Conservation (phyloP, 2,888 invertebrate species). For the Lepetodrilus schrolli region DNA sequence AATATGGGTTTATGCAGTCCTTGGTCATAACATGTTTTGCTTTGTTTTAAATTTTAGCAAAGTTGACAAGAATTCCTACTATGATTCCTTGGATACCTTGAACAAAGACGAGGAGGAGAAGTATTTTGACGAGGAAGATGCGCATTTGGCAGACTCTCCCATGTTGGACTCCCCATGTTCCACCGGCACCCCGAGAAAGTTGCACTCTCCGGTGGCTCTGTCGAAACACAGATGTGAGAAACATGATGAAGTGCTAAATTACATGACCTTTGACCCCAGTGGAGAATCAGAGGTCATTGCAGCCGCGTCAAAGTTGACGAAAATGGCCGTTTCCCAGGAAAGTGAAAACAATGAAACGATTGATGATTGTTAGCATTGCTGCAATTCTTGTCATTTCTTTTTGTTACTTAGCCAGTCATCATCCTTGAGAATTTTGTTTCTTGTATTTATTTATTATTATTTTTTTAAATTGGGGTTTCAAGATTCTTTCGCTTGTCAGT, state of each 20-base stretch:
- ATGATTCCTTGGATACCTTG: slow-evolving; percentile 84
- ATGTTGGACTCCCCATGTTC: background rate
- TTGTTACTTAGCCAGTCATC: too few species aligned
- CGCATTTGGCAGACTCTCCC: slow-evolving; percentile 1
- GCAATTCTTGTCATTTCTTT: background rate
- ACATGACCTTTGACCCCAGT: slow-evolving; percentile 28
- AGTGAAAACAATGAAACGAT: background rate
- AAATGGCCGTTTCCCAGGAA: background rate
- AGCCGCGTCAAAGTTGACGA: background rate
- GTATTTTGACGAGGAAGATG: slow-evolving; percentile 88
- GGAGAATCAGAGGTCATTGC: slow-evolving; percentile 26
- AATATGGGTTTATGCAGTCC: too few species aligned
- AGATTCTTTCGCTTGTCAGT: too few species aligned
- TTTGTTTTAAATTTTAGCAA: slow-evolving; percentile 75
- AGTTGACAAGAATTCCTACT: slow-evolving; percentile 87
- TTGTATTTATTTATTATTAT: too few species aligned
- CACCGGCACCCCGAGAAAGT: background rate
- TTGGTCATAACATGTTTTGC: too few species aligned
- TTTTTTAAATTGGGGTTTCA: too few species aligned
- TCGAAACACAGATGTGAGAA: background rate
- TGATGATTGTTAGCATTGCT: background rate
- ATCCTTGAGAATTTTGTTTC: background rate
- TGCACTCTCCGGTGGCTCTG: too few species aligned
- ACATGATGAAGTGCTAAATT: slow-evolving; percentile 31
- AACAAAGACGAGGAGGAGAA: slow-evolving; percentile 90